phyloP scores from a whole-genome alignment of 2,888 invertebrate species.

The Dynastes maya region DNA sequence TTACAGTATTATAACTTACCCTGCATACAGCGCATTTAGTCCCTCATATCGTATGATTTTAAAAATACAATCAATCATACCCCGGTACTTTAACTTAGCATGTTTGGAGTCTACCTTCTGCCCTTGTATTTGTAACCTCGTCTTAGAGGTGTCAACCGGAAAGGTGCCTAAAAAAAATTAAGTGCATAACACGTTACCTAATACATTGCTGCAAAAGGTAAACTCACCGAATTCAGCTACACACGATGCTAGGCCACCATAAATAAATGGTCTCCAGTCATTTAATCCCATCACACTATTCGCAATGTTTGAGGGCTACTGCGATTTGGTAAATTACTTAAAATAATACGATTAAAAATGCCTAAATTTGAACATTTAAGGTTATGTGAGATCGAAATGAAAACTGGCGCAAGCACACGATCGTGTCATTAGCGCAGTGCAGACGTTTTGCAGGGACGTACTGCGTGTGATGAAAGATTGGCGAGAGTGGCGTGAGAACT shows the following conservation, averaged over 20 bases:
- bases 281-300: slow-evolving; percentile 80
- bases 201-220: slow-evolving; percentile 1
- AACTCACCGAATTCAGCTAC: slow-evolving; percentile 92
- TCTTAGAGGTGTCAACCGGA: slow-evolving; percentile 97
- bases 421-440: slow-evolving; percentile 45
- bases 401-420: slow-evolving; percentile 51
- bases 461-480: slow-evolving; percentile 20
- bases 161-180: slow-evolving; percentile 82
- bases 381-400: slow-evolving; percentile 50
- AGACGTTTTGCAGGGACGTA: slow-evolving; percentile 39
- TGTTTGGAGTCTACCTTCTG: slow-evolving; percentile 86
- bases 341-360: not conserved
- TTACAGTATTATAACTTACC: slow-evolving; percentile 73
- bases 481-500: slow-evolving; percentile 31
- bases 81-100: slow-evolving; percentile 85
- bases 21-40: slow-evolving; percentile 86
- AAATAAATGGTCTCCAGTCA: slow-evolving; percentile 95
- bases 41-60: slow-evolving; percentile 93
- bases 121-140: slow-evolving; percentile 94
- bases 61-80: slow-evolving; percentile 93
- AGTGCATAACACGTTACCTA: slow-evolving; percentile 23
- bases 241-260: slow-evolving; percentile 94
- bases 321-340: slow-evolving; percentile 10
- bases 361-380: slow-evolving; percentile 33
- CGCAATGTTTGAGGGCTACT: slow-evolving; percentile 2